Percentiles rank a stretch among this genome's conserved stretches.
Conservation (phyloP, 1,140 invertebrate species). For the Pseudomyrmex flavicornis region DNA sequence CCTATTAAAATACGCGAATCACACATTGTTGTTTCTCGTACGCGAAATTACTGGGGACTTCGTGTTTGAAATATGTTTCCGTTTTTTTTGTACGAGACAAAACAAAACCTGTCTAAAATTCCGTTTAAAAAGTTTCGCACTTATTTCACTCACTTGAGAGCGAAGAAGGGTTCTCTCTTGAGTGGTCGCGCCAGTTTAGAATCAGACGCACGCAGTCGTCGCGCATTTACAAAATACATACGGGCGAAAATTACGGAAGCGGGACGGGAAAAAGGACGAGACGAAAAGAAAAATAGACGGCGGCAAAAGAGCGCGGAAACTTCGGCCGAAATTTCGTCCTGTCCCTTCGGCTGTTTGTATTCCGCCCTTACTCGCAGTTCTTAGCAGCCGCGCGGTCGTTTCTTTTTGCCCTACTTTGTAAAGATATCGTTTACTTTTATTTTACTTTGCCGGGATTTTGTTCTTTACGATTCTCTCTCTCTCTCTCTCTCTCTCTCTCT, state of each 20-base stretch:
- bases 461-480: neutral
- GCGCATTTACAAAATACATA: constrained; percentile 27
- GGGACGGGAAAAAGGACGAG: neutral
- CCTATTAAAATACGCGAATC: neutral
- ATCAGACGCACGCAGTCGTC: neutral
- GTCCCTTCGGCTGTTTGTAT: constrained; percentile 49
- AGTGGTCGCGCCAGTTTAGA: neutral
- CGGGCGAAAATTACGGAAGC: constrained; percentile 19
- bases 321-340: constrained; percentile 27
- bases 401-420: constrained; percentile 38
- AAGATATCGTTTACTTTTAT: constrained; percentile 37
- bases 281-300: constrained; percentile 52
- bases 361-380: constrained; percentile 31
- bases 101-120: neutral
- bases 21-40: too few species aligned
- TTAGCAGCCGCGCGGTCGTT: constrained; percentile 37
- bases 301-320: constrained; percentile 21
- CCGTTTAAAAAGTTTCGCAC: too few species aligned
- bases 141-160: neutral
- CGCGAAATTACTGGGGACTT: too few species aligned
- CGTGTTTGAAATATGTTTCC: neutral
- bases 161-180: neutral
- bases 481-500: neutral
- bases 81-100: neutral
- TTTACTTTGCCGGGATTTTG: constrained; percentile 20